Percentiles rank a stretch among this genome's conserved stretches.
These are phyloP conservation scores for Brachionus asplanchnoidis DNA, from an alignment of 1,140 invertebrate genomes.

Conservation along the genomic window DNA sequence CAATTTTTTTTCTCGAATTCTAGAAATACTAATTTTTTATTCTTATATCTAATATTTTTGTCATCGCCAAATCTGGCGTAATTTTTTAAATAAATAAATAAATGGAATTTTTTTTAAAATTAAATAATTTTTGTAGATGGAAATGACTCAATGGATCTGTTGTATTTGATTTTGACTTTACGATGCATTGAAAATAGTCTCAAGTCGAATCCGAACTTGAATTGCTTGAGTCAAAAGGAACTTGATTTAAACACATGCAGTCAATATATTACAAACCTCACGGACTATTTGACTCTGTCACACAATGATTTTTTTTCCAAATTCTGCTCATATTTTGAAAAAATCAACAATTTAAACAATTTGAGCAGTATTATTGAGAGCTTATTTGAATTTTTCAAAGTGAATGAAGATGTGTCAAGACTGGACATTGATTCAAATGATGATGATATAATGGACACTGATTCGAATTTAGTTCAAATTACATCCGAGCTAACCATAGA, in stretches of 20 bases:
- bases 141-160: neutral
- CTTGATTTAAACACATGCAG: neutral
- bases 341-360: slow-evolving; percentile 3
- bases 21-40: too few species aligned
- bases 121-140: neutral
- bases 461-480: neutral
- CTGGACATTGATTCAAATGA: neutral
- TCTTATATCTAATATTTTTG: too few species aligned
- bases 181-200: neutral
- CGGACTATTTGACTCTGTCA: slow-evolving; percentile 1
- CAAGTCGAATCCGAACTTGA: neutral
- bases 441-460: neutral
- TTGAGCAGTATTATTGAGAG: neutral
- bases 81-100: neutral
- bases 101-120: neutral
- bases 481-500: neutral
- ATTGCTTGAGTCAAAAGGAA: neutral
- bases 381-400: slow-evolving; percentile 16
- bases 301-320: slow-evolving; percentile 10
- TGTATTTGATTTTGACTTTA: neutral
- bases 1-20: too few species aligned
- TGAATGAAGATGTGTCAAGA: neutral
- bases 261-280: neutral
- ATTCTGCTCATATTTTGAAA: neutral
- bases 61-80: too few species aligned